These are phyloP conservation scores for Lepus townsendii DNA, from an alignment of 2,797 vertebrate species.

Conservation along the genomic window DNA sequence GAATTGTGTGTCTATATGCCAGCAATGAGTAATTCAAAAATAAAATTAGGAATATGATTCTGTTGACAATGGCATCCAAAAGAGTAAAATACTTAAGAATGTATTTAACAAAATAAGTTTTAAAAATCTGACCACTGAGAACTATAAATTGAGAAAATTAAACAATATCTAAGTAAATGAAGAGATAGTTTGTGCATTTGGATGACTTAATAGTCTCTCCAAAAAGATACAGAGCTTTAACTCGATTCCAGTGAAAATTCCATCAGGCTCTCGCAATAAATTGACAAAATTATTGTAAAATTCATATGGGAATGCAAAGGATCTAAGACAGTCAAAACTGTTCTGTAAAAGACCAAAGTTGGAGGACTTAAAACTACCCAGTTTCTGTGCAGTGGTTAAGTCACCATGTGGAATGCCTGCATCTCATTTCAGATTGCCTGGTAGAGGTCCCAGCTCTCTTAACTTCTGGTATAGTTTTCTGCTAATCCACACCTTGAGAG, in stretches of 20 bases:
- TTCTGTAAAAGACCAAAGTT: slow-evolving; percentile 43
- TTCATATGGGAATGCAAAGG: slow-evolving; percentile 17
- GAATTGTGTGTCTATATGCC: neutral
- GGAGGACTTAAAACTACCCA: neutral
- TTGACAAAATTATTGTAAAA: neutral
- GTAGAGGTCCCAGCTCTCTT: no score
- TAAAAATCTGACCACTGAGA: neutral
- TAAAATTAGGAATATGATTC: neutral
- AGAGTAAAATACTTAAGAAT: slow-evolving; percentile 3
- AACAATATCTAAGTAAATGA: neutral
- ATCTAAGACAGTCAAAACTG: slow-evolving; percentile 19
- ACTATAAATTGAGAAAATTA: slow-evolving; percentile 13
- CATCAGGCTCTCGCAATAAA: neutral
- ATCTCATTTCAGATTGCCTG: no score
- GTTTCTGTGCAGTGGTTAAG: no score
- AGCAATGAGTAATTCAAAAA: neutral
- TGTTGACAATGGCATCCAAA: neutral
- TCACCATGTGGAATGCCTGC: no score
- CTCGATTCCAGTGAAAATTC: neutral
- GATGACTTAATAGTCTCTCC: slow-evolving; percentile 2
- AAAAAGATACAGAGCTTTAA: neutral
- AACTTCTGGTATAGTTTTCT: no score
- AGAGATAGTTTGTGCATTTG: neutral
- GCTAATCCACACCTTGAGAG: no score
- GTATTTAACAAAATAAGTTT: slow-evolving; percentile 40